phyloP scores from a whole-genome alignment of 1,140 invertebrate genomes.

The Pogonognathellus flavescens region DNA sequence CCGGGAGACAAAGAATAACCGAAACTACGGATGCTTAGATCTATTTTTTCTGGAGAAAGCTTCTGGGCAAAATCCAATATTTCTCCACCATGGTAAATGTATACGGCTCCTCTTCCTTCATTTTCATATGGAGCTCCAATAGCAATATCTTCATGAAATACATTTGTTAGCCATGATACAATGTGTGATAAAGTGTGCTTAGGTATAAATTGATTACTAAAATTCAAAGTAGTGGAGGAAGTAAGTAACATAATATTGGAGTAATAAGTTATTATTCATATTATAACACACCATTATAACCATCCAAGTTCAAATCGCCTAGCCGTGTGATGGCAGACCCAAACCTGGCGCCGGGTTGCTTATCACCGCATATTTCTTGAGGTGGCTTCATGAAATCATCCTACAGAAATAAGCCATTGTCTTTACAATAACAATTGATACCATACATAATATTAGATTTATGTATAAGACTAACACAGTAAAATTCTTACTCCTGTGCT shows the following conservation, averaged over 20 bases:
- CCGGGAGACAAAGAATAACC: slow-evolving; percentile 70
- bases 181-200: too few species aligned
- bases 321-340: slow-evolving; percentile 70
- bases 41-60: slow-evolving; percentile 63
- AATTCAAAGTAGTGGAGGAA: too few species aligned
- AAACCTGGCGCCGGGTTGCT: slow-evolving; percentile 69
- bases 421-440: too few species aligned
- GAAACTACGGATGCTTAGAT: slow-evolving; percentile 67
- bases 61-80: slow-evolving; percentile 39
- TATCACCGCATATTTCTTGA: slow-evolving; percentile 60
- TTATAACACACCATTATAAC: slow-evolving; percentile 70
- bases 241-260: neutral
- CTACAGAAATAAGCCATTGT: neutral
- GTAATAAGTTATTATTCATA: slow-evolving; percentile 16
- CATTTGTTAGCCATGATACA: neutral
- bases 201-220: too few species aligned
- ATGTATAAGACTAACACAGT: neutral
- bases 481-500: slow-evolving; percentile 68
- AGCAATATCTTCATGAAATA: slow-evolving; percentile 69
- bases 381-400: neutral
- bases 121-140: slow-evolving; percentile 75
- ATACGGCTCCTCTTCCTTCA: slow-evolving; percentile 71
- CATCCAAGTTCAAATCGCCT: slow-evolving; percentile 73
- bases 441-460: too few species aligned
- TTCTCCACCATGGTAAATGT: slow-evolving; percentile 73